Evolutionary conservation across 2,888 invertebrate genomes (phyloP), one percentile per base, ranked within the genome.

Genomic region (Reticulitermes lucifugus): DNA sequence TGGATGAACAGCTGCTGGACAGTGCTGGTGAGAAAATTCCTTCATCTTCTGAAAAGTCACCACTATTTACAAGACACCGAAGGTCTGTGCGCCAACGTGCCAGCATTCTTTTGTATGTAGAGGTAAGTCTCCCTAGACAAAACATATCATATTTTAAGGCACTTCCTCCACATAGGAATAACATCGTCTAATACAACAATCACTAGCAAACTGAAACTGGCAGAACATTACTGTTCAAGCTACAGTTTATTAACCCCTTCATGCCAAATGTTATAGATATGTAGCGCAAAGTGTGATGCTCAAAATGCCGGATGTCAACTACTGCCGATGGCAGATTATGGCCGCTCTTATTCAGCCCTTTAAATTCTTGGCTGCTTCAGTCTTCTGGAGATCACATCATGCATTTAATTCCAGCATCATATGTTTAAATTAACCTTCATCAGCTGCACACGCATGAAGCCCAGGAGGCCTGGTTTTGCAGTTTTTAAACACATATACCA

Each of bases 31-130:
- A 77, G 41, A 77, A 77, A 46, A 77, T 46, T 43, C 51, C 77
- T 77, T 77, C 77, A 46, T 77, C 77, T 46, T 77, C 77, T n/a
- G 77, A 77, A 12, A 46, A 21, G 41, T 73, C 29, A 73, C 35
- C 41, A 5, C 73, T 41, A 41, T 41, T 73, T 41, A 25, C 73
- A n/a, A 35, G 22, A 29, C 21, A 7, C 7, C 12, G 9, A n/a
- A 73, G 25, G 21, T 73, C 73, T 21, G 6, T 14, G 21, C 41
- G 29, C 73, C 73, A 73, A 9, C 65, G n/a, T 25, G 65, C n/a
- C 65, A 65, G 25, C 65, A 65, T 65, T 65, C 25, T 65, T 12
- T 65, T 65, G 25, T 65, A 25, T 65, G n/a, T 6, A 9, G 65
- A 12, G 9, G 9, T 5, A 65, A 65, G 9, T 65, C 65, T n/a